A percentile compares a stretch with the other conserved stretches of the same genome.
Evolutionary conservation across 2,113 vertebrate genomes (phyloP).

Genomic region (Orcinus orca): DNA sequence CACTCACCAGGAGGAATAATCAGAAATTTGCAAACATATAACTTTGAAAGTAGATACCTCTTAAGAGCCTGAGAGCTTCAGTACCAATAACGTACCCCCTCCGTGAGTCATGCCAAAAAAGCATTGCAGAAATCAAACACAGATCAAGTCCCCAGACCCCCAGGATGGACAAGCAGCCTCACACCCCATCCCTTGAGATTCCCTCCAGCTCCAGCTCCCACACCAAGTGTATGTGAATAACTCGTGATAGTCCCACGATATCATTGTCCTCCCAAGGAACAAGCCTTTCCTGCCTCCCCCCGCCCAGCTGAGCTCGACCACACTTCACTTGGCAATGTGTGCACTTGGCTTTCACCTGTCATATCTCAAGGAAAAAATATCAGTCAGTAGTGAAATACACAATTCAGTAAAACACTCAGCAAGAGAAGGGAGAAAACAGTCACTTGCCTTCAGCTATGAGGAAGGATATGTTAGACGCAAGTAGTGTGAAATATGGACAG

Average conservation of each 20-base stretch:
- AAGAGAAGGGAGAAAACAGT: conserved; percentile 44
- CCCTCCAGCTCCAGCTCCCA: neutral
- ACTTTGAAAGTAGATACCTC: neutral
- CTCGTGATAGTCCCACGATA: conserved; percentile 31
- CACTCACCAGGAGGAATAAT: neutral
- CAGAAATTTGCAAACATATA: neutral
- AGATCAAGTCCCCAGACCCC: neutral
- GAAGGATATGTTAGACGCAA: conserved; percentile 40
- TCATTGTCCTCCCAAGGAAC: neutral
- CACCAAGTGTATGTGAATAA: conserved; percentile 46
- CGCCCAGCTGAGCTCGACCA: neutral
- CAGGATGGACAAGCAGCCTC: neutral
- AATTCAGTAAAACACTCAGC: conserved; percentile 21
- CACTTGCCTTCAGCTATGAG: conserved; percentile 47
- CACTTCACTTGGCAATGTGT: neutral
- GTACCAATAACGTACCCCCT: neutral
- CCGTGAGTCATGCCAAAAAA: neutral
- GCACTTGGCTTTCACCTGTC: conserved; percentile 52
- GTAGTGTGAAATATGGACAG: conserved; percentile 10
- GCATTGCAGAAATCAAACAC: neutral
- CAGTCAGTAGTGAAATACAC: conserved; percentile 45
- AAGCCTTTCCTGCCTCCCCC: neutral
- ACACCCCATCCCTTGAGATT: neutral
- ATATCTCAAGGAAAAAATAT: conserved; percentile 51
- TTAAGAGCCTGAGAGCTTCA: neutral